These are phyloP conservation scores for Eilema caniola DNA, from an alignment of 2,888 invertebrate genomes.

Conservation along the genomic window DNA sequence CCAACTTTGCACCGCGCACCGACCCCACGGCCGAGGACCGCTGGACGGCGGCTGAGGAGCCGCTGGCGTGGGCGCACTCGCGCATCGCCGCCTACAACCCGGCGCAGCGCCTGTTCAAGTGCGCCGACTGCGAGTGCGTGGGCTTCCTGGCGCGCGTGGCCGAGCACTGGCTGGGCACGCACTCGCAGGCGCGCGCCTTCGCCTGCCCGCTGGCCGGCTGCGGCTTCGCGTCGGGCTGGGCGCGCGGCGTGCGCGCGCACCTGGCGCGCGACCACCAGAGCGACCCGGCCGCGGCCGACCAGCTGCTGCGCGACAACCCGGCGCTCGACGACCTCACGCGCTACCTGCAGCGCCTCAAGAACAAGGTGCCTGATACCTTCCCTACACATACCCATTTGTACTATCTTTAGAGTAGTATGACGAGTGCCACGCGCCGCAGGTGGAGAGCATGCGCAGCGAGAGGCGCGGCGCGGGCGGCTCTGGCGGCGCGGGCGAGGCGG, in stretches of 20 bases:
- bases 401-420: too few relatives aligned
- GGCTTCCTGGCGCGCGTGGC: constrained; percentile 91
- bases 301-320: constrained; percentile 90
- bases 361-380: constrained; percentile 74
- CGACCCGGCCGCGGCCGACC: constrained; percentile 88
- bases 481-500: constrained; percentile 45
- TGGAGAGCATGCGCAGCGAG: constrained; percentile 69
- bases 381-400: too few relatives aligned
- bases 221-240: constrained; percentile 92
- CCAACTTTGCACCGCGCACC: constrained; percentile 85
- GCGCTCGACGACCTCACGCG: constrained; percentile 91
- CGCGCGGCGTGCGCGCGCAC: constrained; percentile 91
- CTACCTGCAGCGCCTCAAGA: constrained; percentile 90
- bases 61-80: constrained; percentile 91
- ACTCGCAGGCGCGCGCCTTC: constrained; percentile 89
- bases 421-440: constrained; percentile 62
- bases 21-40: constrained; percentile 84
- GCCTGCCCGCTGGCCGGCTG: constrained; percentile 89
- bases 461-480: constrained; percentile 56
- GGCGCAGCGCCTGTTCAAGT: constrained; percentile 91
- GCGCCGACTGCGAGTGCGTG: constrained; percentile 92
- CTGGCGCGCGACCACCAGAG: constrained; percentile 91
- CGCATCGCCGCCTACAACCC: constrained; percentile 94
- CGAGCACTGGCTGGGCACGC: constrained; percentile 92
- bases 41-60: constrained; percentile 91